Conservation (phyloP, 2,888 invertebrate genomes). For the Eilema sororculum region DNA sequence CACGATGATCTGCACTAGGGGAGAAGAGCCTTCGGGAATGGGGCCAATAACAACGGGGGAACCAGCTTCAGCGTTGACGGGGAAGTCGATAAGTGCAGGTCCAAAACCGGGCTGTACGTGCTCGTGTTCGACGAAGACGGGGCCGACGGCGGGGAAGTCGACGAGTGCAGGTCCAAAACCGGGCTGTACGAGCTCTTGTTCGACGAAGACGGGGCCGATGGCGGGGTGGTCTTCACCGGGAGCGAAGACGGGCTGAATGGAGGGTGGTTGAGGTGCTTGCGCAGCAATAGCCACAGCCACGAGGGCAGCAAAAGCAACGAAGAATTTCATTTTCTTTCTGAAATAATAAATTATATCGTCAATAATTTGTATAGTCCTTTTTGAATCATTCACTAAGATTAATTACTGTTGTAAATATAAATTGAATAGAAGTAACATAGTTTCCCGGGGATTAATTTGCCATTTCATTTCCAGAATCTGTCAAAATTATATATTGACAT, state of each 20-base stretch:
- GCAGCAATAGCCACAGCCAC: constrained; percentile 55
- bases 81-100: constrained; percentile 51
- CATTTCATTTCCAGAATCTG: no score
- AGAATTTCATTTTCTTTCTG: constrained; percentile 61
- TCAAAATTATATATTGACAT: no score
- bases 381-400: no score
- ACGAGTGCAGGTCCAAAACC: constrained; percentile 50
- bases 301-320: constrained; percentile 61
- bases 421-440: no score
- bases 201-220: constrained; percentile 41
- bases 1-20: constrained; percentile 43
- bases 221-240: constrained; percentile 34
- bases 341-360: no score
- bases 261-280: constrained; percentile 37
- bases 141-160: no score
- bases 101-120: constrained; percentile 44
- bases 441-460: no score
- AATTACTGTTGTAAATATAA: no score
- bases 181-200: constrained; percentile 24
- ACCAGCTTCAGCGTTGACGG: constrained; percentile 7
- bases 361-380: no score
- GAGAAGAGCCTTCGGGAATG: constrained; percentile 23
- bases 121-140: constrained; percentile 31
- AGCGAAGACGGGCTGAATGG: constrained; percentile 32
- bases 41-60: constrained; percentile 13